Percentiles rank a stretch among this genome's conserved stretches.
These are phyloP conservation scores for Strongylocentrotus purpuratus DNA, from an alignment of 35 echinoderm and acorn worm genomes.

Conservation along the genomic window DNA sequence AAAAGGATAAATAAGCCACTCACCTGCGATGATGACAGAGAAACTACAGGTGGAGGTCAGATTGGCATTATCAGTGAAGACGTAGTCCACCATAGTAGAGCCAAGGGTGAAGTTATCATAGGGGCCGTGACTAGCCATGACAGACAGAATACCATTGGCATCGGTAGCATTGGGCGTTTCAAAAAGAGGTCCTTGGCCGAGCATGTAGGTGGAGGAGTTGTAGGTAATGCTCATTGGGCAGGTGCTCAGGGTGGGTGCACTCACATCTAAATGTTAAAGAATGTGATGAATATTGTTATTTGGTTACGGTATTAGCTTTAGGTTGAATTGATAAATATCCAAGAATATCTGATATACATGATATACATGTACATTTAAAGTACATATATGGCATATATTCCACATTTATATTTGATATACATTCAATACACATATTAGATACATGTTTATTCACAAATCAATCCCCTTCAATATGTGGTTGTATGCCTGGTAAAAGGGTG, in stretches of 20 bases:
- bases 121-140: neutral
- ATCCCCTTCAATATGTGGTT: too few species aligned
- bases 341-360: too few species aligned
- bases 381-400: too few species aligned
- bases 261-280: neutral
- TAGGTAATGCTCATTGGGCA: neutral
- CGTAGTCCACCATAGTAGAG: conserved; percentile 13
- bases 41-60: conserved; percentile 21
- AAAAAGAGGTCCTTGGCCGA: conserved; percentile 21
- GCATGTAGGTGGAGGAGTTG: neutral
- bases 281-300: neutral
- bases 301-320: too few species aligned
- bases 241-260: neutral
- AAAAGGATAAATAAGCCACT: neutral
- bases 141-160: neutral
- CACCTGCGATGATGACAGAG: conserved; percentile 30
- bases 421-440: too few species aligned
- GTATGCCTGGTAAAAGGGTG: too few species aligned
- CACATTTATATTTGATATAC: too few species aligned
- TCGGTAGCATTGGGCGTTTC: neutral
- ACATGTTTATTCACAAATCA: too few species aligned
- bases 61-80: conserved; percentile 25
- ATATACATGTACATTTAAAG: too few species aligned
- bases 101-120: conserved; percentile 42
- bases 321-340: too few species aligned